Evolutionary conservation across 2,113 vertebrate species (phyloP).

Genomic region (Struthio camelus): DNA sequence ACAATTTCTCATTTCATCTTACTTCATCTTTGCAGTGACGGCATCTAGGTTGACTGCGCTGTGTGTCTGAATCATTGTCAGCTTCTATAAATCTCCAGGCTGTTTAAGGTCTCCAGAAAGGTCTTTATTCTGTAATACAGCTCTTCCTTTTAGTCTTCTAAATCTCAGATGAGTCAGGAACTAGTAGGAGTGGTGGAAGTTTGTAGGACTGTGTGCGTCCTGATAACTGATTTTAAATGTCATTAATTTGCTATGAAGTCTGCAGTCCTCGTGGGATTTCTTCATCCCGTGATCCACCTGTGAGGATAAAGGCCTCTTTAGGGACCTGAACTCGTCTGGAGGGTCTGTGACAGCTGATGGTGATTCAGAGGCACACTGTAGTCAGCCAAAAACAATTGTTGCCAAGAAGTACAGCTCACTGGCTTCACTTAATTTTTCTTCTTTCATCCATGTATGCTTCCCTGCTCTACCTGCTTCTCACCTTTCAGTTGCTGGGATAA

Average conservation of each 20-base stretch:
- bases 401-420: neutral
- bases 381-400: neutral
- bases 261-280: neutral
- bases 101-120: conserved; percentile 24
- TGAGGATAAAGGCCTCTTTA: neutral
- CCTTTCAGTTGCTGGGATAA: neutral
- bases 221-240: neutral
- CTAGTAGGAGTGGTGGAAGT: neutral
- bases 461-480: neutral
- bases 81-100: conserved; percentile 32
- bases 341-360: neutral
- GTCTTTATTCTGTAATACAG: neutral
- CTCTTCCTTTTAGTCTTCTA: neutral
- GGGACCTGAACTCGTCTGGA: neutral
- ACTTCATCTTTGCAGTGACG: neutral
- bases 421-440: neutral
- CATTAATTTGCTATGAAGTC: neutral
- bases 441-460: neutral
- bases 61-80: conserved; percentile 38
- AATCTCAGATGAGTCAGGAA: neutral
- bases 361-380: neutral
- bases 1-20: neutral
- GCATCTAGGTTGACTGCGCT: neutral
- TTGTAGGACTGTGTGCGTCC: neutral
- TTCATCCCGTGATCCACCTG: accelerated